A percentile compares a stretch with the other conserved stretches of the same genome.
phyloP scores from a whole-genome alignment of 2,113 vertebrate genomes.

The Callorhinus ursinus region DNA sequence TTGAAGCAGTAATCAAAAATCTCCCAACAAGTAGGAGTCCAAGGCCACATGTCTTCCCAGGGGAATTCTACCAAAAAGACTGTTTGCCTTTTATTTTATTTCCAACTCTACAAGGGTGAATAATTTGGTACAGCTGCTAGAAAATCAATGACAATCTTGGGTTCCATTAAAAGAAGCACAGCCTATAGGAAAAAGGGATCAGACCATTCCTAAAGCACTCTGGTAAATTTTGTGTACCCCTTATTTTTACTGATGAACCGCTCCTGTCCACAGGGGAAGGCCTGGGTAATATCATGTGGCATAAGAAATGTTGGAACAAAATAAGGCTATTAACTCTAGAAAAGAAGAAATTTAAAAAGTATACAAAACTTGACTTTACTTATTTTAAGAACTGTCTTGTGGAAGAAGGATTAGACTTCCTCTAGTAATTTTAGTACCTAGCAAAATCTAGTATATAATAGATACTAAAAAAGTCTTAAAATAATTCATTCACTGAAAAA shows the following conservation, averaged over 20 bases:
- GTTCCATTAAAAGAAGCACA: slow-evolving; percentile 30
- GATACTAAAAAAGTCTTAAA: not conserved
- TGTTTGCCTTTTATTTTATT: not conserved
- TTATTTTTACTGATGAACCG: slow-evolving; percentile 2
- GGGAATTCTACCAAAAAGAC: not conserved
- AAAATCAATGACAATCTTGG: not conserved
- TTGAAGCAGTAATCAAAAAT: not conserved
- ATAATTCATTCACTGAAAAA: not conserved
- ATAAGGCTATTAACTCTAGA: not conserved
- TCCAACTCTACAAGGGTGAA: not conserved
- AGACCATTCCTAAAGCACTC: not conserved
- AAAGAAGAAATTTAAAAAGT: not conserved
- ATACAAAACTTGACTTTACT: not conserved
- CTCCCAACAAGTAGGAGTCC: not conserved
- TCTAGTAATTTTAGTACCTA: not conserved
- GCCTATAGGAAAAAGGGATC: not conserved
- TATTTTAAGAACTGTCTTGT: not conserved
- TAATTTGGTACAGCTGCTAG: not conserved
- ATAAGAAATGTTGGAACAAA: not conserved
- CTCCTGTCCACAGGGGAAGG: not conserved
- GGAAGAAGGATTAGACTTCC: not conserved
- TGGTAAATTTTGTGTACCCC: not conserved
- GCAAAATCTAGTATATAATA: not conserved
- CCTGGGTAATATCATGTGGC: not conserved
- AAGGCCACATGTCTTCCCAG: not conserved